Conservation (phyloP, 2,888 invertebrate species). For the Taphrorychus bicolor region DNA sequence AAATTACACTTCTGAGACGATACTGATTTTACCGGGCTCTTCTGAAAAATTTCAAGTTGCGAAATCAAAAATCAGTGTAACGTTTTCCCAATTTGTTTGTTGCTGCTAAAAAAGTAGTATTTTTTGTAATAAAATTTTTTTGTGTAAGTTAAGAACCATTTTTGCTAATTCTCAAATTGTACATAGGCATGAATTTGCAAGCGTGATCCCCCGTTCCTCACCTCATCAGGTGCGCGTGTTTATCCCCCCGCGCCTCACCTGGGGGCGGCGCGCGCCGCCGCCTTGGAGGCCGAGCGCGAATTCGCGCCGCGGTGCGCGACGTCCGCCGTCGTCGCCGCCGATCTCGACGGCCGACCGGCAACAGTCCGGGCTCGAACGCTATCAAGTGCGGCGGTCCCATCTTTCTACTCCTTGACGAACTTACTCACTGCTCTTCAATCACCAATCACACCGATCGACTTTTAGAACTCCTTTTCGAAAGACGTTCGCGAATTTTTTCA, state of each 20-base stretch:
- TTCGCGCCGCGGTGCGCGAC: slow-evolving; percentile 24
- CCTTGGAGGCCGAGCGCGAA: slow-evolving; percentile 28
- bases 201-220: not conserved
- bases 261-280: slow-evolving; percentile 32
- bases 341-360: slow-evolving; percentile 48
- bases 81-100: too few relatives aligned
- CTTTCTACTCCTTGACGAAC: slow-evolving; percentile 50
- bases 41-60: too few relatives aligned
- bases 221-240: slow-evolving; percentile 4
- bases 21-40: too few relatives aligned
- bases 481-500: slow-evolving; percentile 10
- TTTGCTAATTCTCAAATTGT: too few relatives aligned
- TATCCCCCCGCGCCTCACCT: not conserved
- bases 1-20: too few relatives aligned
- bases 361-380: slow-evolving; percentile 65
- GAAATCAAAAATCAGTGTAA: too few relatives aligned
- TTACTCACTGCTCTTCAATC: slow-evolving; percentile 38
- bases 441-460: slow-evolving; percentile 23
- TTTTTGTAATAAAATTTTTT: too few relatives aligned
- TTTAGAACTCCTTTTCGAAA: not conserved
- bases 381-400: slow-evolving; percentile 67
- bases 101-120: too few relatives aligned
- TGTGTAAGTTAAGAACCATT: too few relatives aligned
- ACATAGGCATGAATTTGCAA: not conserved
- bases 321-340: slow-evolving; percentile 26